phyloP scores from a whole-genome alignment of 1,140 invertebrate genomes.

The Zaprionus kolodkinae region DNA sequence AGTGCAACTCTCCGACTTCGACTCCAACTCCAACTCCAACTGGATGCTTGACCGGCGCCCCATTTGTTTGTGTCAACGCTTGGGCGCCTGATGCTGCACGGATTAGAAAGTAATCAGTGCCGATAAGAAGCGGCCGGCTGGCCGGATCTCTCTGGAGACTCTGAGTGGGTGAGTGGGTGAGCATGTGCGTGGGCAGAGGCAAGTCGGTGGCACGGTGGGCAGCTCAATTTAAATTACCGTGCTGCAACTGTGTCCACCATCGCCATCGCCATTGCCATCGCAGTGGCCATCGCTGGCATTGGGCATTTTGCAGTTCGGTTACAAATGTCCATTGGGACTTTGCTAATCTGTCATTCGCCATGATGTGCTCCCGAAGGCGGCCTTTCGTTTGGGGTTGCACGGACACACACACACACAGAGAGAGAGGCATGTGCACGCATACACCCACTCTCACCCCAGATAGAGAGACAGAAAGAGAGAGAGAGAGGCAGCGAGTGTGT shows the following conservation, averaged over 20 bases:
- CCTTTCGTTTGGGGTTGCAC: constrained; percentile 67
- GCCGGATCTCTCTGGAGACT: constrained; percentile 62
- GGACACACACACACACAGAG: constrained; percentile 61
- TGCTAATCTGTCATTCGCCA: constrained; percentile 83
- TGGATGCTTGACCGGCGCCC: constrained; percentile 3
- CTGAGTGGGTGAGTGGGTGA: not conserved
- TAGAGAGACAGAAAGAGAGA: constrained; percentile 23
- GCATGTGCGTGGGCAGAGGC: constrained; percentile 25
- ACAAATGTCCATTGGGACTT: constrained; percentile 84
- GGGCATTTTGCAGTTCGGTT: constrained; percentile 67
- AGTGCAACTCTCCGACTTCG: constrained; percentile 29
- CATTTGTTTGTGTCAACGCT: constrained; percentile 81
- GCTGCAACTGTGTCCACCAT: constrained; percentile 34
- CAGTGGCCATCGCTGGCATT: constrained; percentile 16
- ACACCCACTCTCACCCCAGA: not conserved
- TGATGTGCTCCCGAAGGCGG: constrained; percentile 79
- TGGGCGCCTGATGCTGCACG: constrained; percentile 71
- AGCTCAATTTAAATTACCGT: constrained; percentile 70
- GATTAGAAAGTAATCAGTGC: constrained; percentile 82
- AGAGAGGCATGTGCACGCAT: constrained; percentile 1
- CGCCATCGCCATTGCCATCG: constrained; percentile 12
- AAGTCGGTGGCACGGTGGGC: constrained; percentile 34
- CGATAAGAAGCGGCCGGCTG: constrained; percentile 72
- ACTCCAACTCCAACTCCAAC: constrained; percentile 10
- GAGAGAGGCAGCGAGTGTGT: not conserved